Evolutionary conservation across 2,888 invertebrate species (phyloP), one percentile per base, ranked within the genome.

Genomic region (Lasioglossum vierecki): DNA sequence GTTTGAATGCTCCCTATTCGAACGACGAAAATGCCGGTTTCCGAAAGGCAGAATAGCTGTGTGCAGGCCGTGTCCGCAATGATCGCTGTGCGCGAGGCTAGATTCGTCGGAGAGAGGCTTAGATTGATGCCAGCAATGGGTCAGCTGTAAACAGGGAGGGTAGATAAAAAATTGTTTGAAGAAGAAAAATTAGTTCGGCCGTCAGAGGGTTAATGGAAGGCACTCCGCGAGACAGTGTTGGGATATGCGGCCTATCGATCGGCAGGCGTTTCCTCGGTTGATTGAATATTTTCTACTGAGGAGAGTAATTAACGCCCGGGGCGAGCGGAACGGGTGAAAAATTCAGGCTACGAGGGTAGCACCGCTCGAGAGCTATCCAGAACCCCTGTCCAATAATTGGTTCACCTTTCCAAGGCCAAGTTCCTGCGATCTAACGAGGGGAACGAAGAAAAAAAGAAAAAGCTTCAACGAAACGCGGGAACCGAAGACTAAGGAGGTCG

Each of bases 221-320:
- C 35, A 68, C 66, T 35, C 9, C 35, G 8, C 66, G 66, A 39
- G 35, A 68, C 35, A 18, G 66, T 68, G 66, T 68, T 68, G 66
- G 66, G 35, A 39, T 68, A 68, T 68, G 66, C 39, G 35, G 66
- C 35, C 35, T 68, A 74, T 80, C 82, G 80, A 82, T 75, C 44
- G n/a, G 46, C 30, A 18, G 41, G 41, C 79, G 41, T 79, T 73
- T 57, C 66, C 74, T 57, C 63, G 83, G 39, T 75, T 75, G 84
- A 85, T 80, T 80, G 85, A 80, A 78, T 80, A 85, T 83, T 84
- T 85, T 80, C 76, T 53, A 70, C 44, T 41, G 46, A 77, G 74
- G 76, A 53, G 79, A 74, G 83, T 80, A 85, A 85, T 85, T 85
- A 83, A 85, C 83, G 80, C 83, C 74, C 26, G 83, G 63, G 74